Conservation (phyloP, 2,113 vertebrate genomes). For the Lichenostomus cassidix region DNA sequence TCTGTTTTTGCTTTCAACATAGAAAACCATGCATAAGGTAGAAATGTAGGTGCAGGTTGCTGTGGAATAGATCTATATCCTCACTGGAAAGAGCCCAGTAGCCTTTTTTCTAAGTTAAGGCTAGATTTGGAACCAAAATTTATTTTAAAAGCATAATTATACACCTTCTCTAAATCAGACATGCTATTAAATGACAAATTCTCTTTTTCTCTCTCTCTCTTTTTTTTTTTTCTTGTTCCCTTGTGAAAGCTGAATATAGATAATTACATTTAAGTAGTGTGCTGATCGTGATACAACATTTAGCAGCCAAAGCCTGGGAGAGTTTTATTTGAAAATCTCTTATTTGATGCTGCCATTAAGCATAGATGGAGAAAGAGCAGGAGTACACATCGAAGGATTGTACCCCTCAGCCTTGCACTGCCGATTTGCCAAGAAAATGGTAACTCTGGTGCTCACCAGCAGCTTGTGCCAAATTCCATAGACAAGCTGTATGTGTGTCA, state of each 20-base stretch:
- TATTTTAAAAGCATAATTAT: constrained; percentile 58
- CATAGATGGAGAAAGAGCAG: background rate
- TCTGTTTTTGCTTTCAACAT: background rate
- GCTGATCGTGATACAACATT: constrained; percentile 38
- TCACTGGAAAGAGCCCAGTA: constrained; percentile 1
- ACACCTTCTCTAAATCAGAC: constrained; percentile 40
- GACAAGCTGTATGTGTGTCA: background rate
- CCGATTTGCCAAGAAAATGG: background rate
- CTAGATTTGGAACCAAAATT: constrained; percentile 33
- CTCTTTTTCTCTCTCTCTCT: background rate
- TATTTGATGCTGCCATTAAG: background rate
- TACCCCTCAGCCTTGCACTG: background rate
- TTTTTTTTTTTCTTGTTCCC: background rate
- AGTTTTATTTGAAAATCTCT: constrained; percentile 10
- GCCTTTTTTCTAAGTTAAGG: background rate
- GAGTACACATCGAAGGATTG: background rate
- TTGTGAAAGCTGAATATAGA: constrained; percentile 43
- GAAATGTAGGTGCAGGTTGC: background rate
- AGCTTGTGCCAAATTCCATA: background rate
- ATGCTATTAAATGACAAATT: constrained; percentile 47
- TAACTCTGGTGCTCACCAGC: background rate
- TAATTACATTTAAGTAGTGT: constrained; percentile 54
- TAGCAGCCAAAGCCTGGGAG: constrained; percentile 31
- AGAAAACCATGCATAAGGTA: background rate
- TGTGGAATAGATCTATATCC: background rate